Evolutionary conservation across 1,140 invertebrate species (phyloP), one percentile per base, ranked within the genome.

Genomic region (Xylocopa sonorina): DNA sequence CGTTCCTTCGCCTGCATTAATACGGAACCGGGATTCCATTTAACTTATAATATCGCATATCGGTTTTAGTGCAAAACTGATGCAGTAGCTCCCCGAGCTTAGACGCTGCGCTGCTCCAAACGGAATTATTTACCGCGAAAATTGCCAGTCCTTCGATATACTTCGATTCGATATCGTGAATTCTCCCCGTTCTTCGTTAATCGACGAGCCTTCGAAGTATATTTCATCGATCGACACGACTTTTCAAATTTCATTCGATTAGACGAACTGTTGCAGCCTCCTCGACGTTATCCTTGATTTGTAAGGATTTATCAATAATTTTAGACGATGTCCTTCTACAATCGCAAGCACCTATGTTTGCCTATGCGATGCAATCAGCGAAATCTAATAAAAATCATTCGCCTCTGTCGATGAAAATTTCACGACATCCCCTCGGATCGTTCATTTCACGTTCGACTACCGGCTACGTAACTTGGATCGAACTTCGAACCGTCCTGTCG

Each of bases 1-100:
- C 18, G 27, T 46, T 16, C 18, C 29, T 5, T 34, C 46, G 32
- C 53, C 41, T 48, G 38, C 46, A 77, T 77, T 69, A 72, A 78
- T 72, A 58, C 64, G 16, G n/a, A 50, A 50, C 32, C 29, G n/a
- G 43, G 38, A 57, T 68, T 38, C 53, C 63, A 41, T 68, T 46
- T 57, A 41, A 57, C 63, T n/a, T 7, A 27, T n/a, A n/a, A n/a
- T n/a, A 3, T 1, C 27, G 41, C 62, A 48, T 46, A 76, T 67
- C 55, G 29, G 24, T 32, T 38, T 16, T 53, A n/a, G 2, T 4
- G 38, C 24, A 41, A 50, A 53, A 74, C 7, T 29, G 27, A 50
- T 43, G 27, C 55, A 29, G 12, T 24, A n/a, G 46, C 48, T 63
- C 18, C 5, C 4, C 1, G 29, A 10, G 32, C n/a, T 9, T 9